Percentiles rank a stretch among this genome's conserved stretches.
These are phyloP conservation scores for Tiliacea aurago DNA, from an alignment of 2,888 invertebrate genomes.

Conservation along the genomic window DNA sequence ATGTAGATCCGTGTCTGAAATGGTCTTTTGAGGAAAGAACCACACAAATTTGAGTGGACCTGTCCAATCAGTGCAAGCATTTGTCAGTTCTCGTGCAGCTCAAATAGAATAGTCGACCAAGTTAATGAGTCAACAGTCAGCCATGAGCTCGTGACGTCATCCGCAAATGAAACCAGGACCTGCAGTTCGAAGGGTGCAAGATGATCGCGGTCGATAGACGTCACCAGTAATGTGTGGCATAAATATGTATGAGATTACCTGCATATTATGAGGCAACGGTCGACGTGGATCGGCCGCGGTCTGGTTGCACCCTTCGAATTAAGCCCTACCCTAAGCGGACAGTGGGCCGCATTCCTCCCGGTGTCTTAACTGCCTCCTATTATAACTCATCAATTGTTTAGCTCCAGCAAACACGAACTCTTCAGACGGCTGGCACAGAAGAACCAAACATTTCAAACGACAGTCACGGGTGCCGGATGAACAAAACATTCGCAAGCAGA, in stretches of 20 bases:
- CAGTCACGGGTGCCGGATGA: constrained; percentile 81
- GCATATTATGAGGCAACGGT: not conserved
- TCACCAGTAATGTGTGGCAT: not conserved
- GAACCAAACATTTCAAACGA: constrained; percentile 79
- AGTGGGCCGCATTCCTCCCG: too few relatives aligned
- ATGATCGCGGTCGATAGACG: not conserved
- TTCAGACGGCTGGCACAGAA: constrained; percentile 67
- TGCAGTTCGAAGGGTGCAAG: not conserved
- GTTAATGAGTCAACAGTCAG: too few relatives aligned
- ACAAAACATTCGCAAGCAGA: constrained; percentile 76
- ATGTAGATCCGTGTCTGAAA: too few relatives aligned
- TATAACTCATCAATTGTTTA: not conserved
- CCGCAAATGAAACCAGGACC: not conserved
- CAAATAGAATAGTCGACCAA: not conserved
- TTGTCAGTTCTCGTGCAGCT: too few relatives aligned
- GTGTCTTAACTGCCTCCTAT: not conserved
- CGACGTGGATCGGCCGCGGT: not conserved
- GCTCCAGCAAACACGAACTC: constrained; percentile 32
- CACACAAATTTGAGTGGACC: too few relatives aligned
- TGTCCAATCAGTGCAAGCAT: too few relatives aligned
- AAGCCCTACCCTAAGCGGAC: too few relatives aligned
- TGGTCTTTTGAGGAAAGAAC: too few relatives aligned
- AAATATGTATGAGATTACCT: not conserved
- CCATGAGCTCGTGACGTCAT: not conserved
- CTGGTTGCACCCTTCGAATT: too few relatives aligned